Conservation (phyloP, 2,113 vertebrate species). For the Acrocephalus kingi region DNA sequence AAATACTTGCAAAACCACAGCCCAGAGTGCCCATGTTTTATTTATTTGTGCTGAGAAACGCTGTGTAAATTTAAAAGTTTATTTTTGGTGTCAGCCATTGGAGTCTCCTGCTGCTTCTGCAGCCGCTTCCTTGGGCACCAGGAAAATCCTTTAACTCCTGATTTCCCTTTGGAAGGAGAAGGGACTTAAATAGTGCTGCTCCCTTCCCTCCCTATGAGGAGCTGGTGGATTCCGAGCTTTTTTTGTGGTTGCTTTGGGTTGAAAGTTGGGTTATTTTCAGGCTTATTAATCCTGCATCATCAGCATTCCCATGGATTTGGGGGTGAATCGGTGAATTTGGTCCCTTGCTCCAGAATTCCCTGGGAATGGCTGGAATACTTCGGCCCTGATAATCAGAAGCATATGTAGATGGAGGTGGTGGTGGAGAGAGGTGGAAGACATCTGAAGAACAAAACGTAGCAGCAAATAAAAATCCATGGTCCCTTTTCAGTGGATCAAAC, state of each 20-base stretch:
- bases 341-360: background rate
- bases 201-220: background rate
- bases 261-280: background rate
- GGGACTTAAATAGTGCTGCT: background rate
- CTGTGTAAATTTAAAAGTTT: background rate
- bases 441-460: background rate
- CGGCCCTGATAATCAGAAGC: background rate
- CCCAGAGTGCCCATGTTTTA: background rate
- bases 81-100: background rate
- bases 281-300: fast-evolving
- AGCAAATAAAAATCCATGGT: background rate
- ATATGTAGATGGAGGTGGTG: background rate
- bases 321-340: background rate
- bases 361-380: background rate
- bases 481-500: fast-evolving
- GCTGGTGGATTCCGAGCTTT: background rate
- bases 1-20: background rate
- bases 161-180: background rate
- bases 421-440: background rate
- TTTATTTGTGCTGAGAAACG: background rate
- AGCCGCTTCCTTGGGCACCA: background rate
- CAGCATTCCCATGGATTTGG: background rate
- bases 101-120: background rate
- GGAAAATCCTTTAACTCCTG: background rate
- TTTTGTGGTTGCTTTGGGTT: background rate